Evolutionary conservation across 2,113 vertebrate species (phyloP).

Genomic region (Myotis yumanensis): DNA sequence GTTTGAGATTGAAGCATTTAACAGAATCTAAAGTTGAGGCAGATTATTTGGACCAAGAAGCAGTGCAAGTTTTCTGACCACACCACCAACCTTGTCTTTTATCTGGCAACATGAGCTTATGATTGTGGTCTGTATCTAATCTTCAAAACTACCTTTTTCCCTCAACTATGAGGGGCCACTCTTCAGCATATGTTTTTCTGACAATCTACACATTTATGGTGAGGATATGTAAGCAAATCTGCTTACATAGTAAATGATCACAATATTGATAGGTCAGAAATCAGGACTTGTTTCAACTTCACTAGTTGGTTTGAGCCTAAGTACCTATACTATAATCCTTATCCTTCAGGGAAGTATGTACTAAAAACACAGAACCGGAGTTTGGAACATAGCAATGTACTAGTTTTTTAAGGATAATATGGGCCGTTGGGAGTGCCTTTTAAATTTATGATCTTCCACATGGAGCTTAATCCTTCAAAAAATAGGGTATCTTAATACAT

Average conservation of each 20-base stretch:
- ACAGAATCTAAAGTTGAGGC: neutral
- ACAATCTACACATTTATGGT: neutral
- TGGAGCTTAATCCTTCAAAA: neutral
- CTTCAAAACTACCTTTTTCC: neutral
- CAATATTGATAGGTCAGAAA: neutral
- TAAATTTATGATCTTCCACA: neutral
- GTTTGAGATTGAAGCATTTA: neutral
- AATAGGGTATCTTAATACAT: neutral
- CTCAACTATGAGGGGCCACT: neutral
- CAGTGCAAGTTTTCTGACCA: neutral
- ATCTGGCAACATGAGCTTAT: neutral
- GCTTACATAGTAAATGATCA: neutral
- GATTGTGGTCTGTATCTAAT: neutral
- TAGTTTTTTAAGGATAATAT: neutral
- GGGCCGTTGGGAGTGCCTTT: slow-evolving; percentile 14
- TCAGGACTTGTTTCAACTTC: slow-evolving; percentile 29
- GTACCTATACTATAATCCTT: neutral
- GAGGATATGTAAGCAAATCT: neutral
- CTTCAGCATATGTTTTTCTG: neutral
- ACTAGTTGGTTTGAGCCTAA: neutral
- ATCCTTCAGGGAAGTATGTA: neutral
- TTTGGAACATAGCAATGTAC: neutral
- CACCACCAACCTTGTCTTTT: neutral
- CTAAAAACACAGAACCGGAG: neutral
- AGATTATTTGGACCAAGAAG: neutral